A percentile compares a stretch with the other conserved stretches of the same genome.
Evolutionary conservation across 2,113 vertebrate genomes (phyloP).

Genomic region (Nymphicus hollandicus): DNA sequence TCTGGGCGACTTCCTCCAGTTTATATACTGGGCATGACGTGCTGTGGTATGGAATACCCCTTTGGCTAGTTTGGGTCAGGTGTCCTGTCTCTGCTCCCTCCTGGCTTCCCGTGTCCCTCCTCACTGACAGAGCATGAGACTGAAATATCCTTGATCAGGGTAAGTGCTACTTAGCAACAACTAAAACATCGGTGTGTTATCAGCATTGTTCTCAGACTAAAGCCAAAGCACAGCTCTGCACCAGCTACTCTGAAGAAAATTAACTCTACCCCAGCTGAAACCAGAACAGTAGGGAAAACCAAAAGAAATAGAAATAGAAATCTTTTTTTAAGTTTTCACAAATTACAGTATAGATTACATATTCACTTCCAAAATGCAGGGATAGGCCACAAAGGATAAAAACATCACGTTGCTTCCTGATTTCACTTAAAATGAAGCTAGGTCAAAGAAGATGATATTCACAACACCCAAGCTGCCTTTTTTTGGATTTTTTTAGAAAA

Average conservation of each 20-base stretch:
- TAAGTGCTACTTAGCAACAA: not conserved
- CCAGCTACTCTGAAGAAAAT: not conserved
- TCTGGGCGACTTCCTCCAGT: not conserved
- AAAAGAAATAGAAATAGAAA: not conserved
- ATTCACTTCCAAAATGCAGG: not conserved
- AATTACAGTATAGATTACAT: not conserved
- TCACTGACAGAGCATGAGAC: not conserved
- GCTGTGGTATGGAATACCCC: not conserved
- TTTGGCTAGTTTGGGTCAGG: not conserved
- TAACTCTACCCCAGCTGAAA: not conserved
- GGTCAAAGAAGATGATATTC: not conserved
- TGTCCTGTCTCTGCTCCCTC: not conserved
- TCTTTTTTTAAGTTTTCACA: not conserved
- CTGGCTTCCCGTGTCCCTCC: too few relatives aligned
- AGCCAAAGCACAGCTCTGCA: not conserved
- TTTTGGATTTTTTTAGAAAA: not conserved
- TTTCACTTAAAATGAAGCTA: not conserved
- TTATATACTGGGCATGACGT: not conserved
- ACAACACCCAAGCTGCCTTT: rapidly evolving
- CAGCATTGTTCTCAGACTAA: not conserved
- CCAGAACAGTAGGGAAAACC: not conserved
- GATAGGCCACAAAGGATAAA: not conserved
- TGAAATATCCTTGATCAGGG: not conserved
- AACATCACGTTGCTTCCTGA: not conserved
- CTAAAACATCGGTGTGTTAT: not conserved